Evolutionary conservation across 37 sponge, comb jelly and placozoan species (phyloP), one percentile per base, ranked within the genome.

Genomic region (Halisarca cf. caerulea): DNA sequence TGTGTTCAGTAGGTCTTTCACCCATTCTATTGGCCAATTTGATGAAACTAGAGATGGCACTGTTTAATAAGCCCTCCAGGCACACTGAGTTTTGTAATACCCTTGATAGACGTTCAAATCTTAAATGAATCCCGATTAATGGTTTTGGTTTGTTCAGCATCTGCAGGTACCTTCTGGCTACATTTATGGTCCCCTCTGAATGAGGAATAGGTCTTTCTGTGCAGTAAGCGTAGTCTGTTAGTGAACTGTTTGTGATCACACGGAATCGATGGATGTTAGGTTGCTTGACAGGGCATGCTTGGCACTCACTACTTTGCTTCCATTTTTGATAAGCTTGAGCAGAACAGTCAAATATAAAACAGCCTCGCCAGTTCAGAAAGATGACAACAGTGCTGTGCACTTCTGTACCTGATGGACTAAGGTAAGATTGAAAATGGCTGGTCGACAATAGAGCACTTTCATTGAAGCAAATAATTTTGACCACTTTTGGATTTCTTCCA

Each of bases 61-160:
- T n/a, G n/a, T n/a, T n/a, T n/a, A n/a, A n/a, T n/a, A n/a, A n/a
- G n/a, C n/a, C n/a, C n/a, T n/a, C n/a, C n/a, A n/a, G n/a, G n/a
- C n/a, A n/a, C n/a, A n/a, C n/a, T n/a, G n/a, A n/a, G n/a, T n/a
- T 18, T n/a, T n/a, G n/a, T n/a, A n/a, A n/a, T n/a, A n/a, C n/a
- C n/a, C n/a, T n/a, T n/a, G n/a, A n/a, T n/a, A 89, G 60, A 27
- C 89, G 78, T 35, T 89, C 89, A 33, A 47, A 58, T 38, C 89
- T 32, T 6, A 89, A 32, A 58, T 89, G 89, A 0, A 89, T 59
- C 23, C 80, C 38, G 5, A 89, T 18, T 37, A 80, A 84, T 5
- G 79, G 59, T 9, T 30, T 59, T 37, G 42, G 21, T 11, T 18
- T 33, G 43, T 14, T 74, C 2, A 7, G 25, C 11, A 37, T n/a